Base-by-base conservation (phyloP, 2,113 vertebrate species). In the human (Homo sapiens) region DNA sequence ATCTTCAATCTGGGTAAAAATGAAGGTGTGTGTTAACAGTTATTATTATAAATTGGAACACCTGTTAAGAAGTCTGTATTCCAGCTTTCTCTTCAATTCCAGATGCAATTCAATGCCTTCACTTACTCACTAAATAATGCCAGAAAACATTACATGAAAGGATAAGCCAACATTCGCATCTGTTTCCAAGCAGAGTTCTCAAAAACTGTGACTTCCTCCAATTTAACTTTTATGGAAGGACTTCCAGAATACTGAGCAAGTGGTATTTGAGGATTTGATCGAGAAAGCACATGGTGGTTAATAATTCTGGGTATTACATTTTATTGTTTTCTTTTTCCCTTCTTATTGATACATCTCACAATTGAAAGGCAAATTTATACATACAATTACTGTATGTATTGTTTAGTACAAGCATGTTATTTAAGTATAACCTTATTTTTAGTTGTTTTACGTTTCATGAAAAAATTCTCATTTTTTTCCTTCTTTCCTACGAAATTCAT, bases 41-140 rank as follows among this genome's bases (percentile, higher is more conserved):
- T 83, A 86, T 96, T 93, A 96, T 68, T 95, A 79, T 86, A 82
- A 92, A 93, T 82, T 94, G 86, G 78, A 97, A 96, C 93, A 97
- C 93, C 96, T 97, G 86, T 83, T 94, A 75, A 86, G 61, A 94
- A 89, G 55, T 91, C 82, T 85, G 27, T 68, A 93, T 68, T 96
- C 86, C 73, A 94, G 82, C 72, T 91, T 88, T 91, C 68, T 50
- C 70, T 94, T 84, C 68, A 97, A 94, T 89, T 93, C 91, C 95
- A 97, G 95, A 86, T 94, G 89, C 13, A 91, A 92, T 48, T 88
- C 16, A 32, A 2, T 80, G 78, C 91, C 78, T 94, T 96, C 73
- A 83, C 38, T 84, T 76, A 76, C 30, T 43, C 64, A 80, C 80
- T 81, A 81, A 78, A 89, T 73, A 90, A 94, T 70, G 55, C 25